Evolutionary conservation across 1,140 invertebrate genomes (phyloP).

Genomic region (Hyphantria cunea): DNA sequence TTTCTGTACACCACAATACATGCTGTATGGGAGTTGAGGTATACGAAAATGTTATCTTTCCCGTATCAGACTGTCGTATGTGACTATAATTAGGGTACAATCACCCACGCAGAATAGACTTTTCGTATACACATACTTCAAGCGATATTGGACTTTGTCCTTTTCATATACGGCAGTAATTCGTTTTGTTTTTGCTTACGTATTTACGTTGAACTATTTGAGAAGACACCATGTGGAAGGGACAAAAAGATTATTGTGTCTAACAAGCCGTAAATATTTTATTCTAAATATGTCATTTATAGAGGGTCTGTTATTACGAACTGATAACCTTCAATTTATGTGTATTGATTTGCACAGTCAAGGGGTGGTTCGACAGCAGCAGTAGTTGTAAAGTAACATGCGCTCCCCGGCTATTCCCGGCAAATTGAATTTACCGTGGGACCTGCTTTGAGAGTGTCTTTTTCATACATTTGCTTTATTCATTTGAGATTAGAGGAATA

Average conservation of each 20-base stretch:
- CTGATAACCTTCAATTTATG: conserved; percentile 3
- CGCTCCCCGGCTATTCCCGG: too few relatives aligned
- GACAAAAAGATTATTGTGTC: conserved; percentile 35
- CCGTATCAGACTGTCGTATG: conserved; percentile 10
- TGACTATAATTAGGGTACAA: conserved; percentile 24
- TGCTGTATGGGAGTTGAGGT: too few relatives aligned
- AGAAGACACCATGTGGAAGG: conserved; percentile 21
- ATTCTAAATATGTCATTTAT: conserved; percentile 22
- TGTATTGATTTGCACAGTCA: too few relatives aligned
- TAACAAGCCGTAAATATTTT: conserved; percentile 43
- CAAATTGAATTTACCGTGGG: too few relatives aligned
- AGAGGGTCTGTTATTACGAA: conserved; percentile 11
- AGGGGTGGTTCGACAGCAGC: too few relatives aligned
- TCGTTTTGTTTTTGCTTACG: conserved; percentile 5
- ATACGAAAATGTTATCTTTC: too few relatives aligned
- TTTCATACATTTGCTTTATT: too few relatives aligned
- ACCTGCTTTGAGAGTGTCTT: too few relatives aligned
- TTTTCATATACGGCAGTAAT: conserved; percentile 5
- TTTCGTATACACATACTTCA: conserved; percentile 1
- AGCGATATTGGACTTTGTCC: conserved; percentile 19
- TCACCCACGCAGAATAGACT: conserved; percentile 18
- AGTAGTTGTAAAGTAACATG: too few relatives aligned
- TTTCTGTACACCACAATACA: background rate
- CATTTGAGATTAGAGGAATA: too few relatives aligned
- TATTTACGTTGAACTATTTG: conserved; percentile 18